Base-by-base conservation (phyloP, 2,888 invertebrate genomes). In the Lapara coniferarum region DNA sequence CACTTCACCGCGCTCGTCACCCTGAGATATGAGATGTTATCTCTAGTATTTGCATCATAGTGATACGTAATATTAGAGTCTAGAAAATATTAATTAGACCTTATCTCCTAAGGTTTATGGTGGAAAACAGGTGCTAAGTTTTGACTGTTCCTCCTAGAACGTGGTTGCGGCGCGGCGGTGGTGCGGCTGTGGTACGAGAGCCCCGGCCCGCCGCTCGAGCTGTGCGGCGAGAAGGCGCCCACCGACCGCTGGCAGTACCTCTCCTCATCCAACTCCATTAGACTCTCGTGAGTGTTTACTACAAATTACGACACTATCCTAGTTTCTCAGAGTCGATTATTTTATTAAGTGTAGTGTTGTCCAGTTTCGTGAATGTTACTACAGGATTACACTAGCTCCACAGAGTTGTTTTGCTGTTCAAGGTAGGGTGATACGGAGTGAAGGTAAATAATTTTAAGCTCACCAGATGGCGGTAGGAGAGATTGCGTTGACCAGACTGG, bases 131-230 rank as follows among this genome's bases (percentile, higher is more conserved):
- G 25, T 37, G 37, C 8, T 37, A 37, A 37, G 1, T 8, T 19
- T 2, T 7, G 10, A 16, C 66, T 67, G 19, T 19, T 44, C 56
- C 25, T n/a, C 80, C 52, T 0, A 98, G 98, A 95, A 85, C 96
- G 98, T 75, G 98, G 98, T 49, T 98, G 98, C 92, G 97, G 98
- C 37, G 98, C 98, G 76, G 98, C 98, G 69, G 98, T 98, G 73
- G 95, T 98, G 75, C 95, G 98, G 79, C 95, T 98, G 85, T 98
- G 98, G 98, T 96, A 96, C 84, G 97, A 97, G 85, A 94, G 96
- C 72, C 96, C 96, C 71, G 95, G 96, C 69, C 96, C 97, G 72
- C 98, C 98, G 69, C 94, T 97, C 75, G 98, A 98, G 93, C 93
- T 98, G 79, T 98, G 98, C 89, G 98, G 98, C 25, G 98, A 97